Evolutionary conservation across 2,113 vertebrate species (phyloP), one percentile per base, ranked within the genome.

Genomic region (Epinephelus moara): DNA sequence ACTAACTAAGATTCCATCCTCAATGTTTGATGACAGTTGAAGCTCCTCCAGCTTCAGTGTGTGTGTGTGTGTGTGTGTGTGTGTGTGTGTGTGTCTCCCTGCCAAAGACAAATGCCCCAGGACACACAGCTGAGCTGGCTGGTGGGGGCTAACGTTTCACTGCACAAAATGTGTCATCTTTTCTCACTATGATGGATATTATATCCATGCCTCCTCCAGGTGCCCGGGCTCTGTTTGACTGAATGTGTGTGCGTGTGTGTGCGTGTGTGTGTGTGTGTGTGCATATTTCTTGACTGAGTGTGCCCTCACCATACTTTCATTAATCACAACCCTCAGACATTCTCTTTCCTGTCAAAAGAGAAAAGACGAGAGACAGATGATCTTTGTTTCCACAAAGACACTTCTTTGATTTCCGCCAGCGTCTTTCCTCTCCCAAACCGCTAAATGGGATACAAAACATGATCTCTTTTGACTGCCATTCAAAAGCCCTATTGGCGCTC

Each of bases 1-100:
- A 37, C 84, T 75, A 90, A 90, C 66, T 74, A 79, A 78, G 89
- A 93, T 88, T 88, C 72, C 84, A 91, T 87, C 78, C 78, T 86
- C 64, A 47, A 76, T 61, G 84, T 80, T 77, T 85, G 81, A 80
- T 85, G 88, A 88, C 70, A 87, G 75, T 82, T 25, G 72, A 64
- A 75, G 83, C 64, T 82, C 53, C 78, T 83, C 73, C 79, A 76
- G 85, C 70, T 37, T 56, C 62, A n/a, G 49, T 33, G 1, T 77
- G 62, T 47, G 70, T 74, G 61, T 67, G 53, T 61, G 67, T 76
- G 70, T 45, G 56, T 57, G 74, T 82, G 78, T 64, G 75, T 57
- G 80, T 21, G 49, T 85, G 55, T 63, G 79, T 55, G 52, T 74
- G 70, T 68, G 70, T 81, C 3, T 85, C 42, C 15, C 56, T 71